Conservation (phyloP, 2,113 vertebrate species). For the Otus sunia region DNA sequence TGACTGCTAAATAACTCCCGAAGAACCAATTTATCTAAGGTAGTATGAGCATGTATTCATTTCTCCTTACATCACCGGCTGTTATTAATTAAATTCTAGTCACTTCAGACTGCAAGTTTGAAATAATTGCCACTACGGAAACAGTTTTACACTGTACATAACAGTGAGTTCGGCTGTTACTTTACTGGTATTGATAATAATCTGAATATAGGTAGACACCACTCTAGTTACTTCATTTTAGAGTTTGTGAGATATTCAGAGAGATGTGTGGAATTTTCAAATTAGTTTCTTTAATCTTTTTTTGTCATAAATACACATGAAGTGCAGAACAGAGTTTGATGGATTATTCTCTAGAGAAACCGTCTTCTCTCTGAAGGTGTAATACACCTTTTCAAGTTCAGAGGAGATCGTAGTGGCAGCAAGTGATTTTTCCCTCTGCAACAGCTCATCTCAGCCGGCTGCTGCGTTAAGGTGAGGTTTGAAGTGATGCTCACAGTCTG, state of each 20-base stretch:
- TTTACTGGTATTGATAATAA: not conserved
- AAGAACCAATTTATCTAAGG: conserved; percentile 23
- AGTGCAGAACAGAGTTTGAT: not conserved
- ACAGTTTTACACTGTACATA: not conserved
- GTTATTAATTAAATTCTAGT: conserved; percentile 45
- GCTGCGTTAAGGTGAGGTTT: not conserved
- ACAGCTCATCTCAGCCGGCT: not conserved
- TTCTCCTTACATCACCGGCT: conserved; percentile 1
- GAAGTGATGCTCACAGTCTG: not conserved
- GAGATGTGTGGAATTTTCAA: not conserved
- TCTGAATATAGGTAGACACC: not conserved
- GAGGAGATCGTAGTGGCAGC: not conserved
- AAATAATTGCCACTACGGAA: not conserved
- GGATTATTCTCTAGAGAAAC: not conserved
- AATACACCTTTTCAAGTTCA: not conserved
- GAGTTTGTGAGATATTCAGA: not conserved
- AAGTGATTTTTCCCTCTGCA: not conserved
- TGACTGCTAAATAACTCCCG: not conserved
- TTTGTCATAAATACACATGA: not conserved
- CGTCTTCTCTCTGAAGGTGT: not conserved
- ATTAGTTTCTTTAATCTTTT: not conserved
- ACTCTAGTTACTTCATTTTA: not conserved
- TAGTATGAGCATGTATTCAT: not conserved
- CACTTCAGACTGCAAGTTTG: not conserved
- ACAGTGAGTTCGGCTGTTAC: not conserved